Base-by-base conservation (phyloP, 2,797 vertebrate genomes). In the Avahi laniger region DNA sequence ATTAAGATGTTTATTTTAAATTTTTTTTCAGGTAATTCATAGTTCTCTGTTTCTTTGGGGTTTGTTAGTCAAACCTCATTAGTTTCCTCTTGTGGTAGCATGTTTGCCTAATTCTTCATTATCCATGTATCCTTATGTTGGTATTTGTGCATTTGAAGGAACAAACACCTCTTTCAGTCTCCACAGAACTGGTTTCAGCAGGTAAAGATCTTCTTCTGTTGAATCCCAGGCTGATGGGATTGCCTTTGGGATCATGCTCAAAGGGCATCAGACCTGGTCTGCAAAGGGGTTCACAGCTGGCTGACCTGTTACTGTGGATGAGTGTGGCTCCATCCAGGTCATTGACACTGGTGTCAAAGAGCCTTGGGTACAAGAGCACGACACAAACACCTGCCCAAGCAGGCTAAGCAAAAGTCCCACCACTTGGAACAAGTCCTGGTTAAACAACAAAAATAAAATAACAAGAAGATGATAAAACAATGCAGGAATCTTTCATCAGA, bases 401-500 rank as follows among this genome's bases (percentile, higher is more conserved):
- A 80, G 52, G 17, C 33, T 75, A 61, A 59, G 8, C 4, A 3
- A 30, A 78, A 65, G 28, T 80, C 72, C 69, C 86, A 17, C 14
- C 12, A 4, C n/a, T 85, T 94, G 48, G 8, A 83, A 91, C 12
- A 82, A 92, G 65, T 63, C 79, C 50, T 75, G 2, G 0, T 7
- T 35, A 72, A 48, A 80, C 22, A 52, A 41, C 4, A 48, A 72
- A 80, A 96, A 91, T 20, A 92, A 95, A 94, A 76, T 22, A 85
- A 76, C 78, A 72, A 63, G 38, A 87, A 41, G 54, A 33, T 65
- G 52, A 24, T 7, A 30, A 93, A 69, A 86, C 15, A 4, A 54
- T 2, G 0, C 61, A 38, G 7, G 12, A 33, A 0, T 61, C 28
- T 26, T 94, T 89, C 57, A 73, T 95, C 43, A 95, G 78, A 70